Conservation (phyloP, 2,113 vertebrate genomes). For the Cyphomyrus plagiostoma region DNA sequence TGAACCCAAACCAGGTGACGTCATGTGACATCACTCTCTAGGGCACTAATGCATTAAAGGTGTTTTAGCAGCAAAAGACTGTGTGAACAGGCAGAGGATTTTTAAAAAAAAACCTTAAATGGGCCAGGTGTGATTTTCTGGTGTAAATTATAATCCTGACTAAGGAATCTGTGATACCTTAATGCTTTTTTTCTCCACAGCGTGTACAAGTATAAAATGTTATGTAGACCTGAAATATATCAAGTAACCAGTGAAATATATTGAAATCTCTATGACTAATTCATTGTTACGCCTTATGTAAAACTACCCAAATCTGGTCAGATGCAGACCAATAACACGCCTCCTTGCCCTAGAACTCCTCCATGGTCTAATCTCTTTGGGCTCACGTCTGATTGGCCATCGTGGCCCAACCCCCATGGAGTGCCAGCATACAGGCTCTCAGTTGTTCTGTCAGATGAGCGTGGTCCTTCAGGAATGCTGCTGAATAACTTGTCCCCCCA, state of each 20-base stretch:
- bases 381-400: background rate
- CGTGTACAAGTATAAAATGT: background rate
- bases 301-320: background rate
- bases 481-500: slow-evolving; percentile 24
- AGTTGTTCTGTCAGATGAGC: slow-evolving; percentile 37
- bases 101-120: background rate
- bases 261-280: background rate
- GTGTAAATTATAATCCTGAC: background rate
- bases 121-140: background rate
- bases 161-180: background rate
- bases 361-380: background rate
- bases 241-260: background rate
- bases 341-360: background rate
- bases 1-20: background rate
- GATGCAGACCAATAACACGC: background rate
- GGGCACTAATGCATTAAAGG: background rate
- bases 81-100: background rate
- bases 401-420: background rate
- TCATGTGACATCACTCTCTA: background rate
- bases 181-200: background rate
- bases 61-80: background rate
- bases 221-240: background rate
- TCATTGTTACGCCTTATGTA: background rate
- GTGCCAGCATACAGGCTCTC: background rate
- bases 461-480: slow-evolving; percentile 33